Conservation (phyloP, 2,113 vertebrate genomes). For the Stegastes partitus region DNA sequence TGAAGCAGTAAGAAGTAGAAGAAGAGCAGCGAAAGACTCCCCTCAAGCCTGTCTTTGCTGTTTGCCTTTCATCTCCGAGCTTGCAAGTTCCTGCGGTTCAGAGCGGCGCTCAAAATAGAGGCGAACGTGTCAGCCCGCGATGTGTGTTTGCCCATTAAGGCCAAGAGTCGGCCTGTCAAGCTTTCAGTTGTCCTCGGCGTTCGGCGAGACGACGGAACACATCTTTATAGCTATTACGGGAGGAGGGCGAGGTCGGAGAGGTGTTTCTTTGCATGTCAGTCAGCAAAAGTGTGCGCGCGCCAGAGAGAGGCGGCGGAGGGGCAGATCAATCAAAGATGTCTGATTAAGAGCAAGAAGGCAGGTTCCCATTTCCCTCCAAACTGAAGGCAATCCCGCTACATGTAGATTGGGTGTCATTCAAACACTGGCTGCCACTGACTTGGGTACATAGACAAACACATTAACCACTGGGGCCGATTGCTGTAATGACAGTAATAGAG, state of each 20-base stretch:
- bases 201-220: constrained; percentile 35
- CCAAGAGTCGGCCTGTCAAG: constrained; percentile 54
- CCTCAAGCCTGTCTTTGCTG: constrained; percentile 44
- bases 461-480: constrained; percentile 72
- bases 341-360: constrained; percentile 73
- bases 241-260: constrained; percentile 47
- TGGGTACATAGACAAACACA: constrained; percentile 82
- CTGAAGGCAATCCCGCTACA: constrained; percentile 66
- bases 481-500: constrained; percentile 84
- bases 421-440: constrained; percentile 27
- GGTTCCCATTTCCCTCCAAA: constrained; percentile 68
- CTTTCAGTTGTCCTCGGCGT: constrained; percentile 34
- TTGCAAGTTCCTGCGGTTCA: constrained; percentile 34
- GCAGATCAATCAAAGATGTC: constrained; percentile 80
- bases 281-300: constrained; percentile 34
- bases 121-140: constrained; percentile 4
- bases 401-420: constrained; percentile 87
- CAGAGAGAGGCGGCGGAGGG: constrained; percentile 38
- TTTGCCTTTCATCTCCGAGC: constrained; percentile 56
- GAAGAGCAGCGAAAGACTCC: constrained; percentile 41
- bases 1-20: constrained; percentile 41
- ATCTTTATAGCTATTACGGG: constrained; percentile 58
- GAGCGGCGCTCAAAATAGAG: constrained; percentile 16
- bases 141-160: constrained; percentile 54
- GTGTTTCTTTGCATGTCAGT: constrained; percentile 58